A percentile compares a stretch with the other conserved stretches of the same genome.
Evolutionary conservation across 2,888 invertebrate genomes (phyloP).

Genomic region (Himalopsyche tibetana): DNA sequence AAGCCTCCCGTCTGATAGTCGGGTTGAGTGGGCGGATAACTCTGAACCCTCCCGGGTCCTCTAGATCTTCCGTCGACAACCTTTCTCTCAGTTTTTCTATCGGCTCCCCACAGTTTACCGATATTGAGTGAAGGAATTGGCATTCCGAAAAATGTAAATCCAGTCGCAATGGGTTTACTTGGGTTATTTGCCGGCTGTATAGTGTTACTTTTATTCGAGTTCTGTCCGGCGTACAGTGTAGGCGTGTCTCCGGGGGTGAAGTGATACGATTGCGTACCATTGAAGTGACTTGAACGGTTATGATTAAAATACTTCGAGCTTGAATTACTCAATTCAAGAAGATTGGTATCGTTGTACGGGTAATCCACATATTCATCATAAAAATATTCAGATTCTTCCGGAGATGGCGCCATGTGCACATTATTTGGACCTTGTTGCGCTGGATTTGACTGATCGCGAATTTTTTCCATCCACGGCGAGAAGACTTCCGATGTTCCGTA

Average conservation of each 20-base stretch:
- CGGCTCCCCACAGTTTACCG: slow-evolving; percentile 78
- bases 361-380: slow-evolving; percentile 90
- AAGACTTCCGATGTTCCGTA: slow-evolving; percentile 79
- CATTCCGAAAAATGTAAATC: slow-evolving; percentile 90
- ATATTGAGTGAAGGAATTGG: slow-evolving; percentile 86
- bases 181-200: slow-evolving; percentile 68
- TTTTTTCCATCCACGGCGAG: slow-evolving; percentile 78
- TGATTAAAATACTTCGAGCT: slow-evolving; percentile 66
- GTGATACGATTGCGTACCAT: slow-evolving; percentile 71
- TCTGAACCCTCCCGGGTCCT: slow-evolving; percentile 68
- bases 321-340: slow-evolving; percentile 67
- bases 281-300: slow-evolving; percentile 66
- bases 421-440: slow-evolving; percentile 73
- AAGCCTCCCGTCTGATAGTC: slow-evolving; percentile 87
- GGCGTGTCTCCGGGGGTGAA: slow-evolving; percentile 78
- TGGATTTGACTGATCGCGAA: slow-evolving; percentile 74
- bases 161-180: slow-evolving; percentile 70
- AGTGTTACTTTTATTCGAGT: slow-evolving; percentile 67
- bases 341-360: slow-evolving; percentile 80
- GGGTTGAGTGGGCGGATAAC: slow-evolving; percentile 75
- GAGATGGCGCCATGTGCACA: slow-evolving; percentile 78
- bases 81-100: slow-evolving; percentile 70
- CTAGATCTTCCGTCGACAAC: slow-evolving; percentile 69
- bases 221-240: slow-evolving; percentile 76
- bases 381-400: slow-evolving; percentile 88